Base-by-base conservation (phyloP, 2,797 vertebrate genomes). In the Myoxocephalus aenaeus region DNA sequence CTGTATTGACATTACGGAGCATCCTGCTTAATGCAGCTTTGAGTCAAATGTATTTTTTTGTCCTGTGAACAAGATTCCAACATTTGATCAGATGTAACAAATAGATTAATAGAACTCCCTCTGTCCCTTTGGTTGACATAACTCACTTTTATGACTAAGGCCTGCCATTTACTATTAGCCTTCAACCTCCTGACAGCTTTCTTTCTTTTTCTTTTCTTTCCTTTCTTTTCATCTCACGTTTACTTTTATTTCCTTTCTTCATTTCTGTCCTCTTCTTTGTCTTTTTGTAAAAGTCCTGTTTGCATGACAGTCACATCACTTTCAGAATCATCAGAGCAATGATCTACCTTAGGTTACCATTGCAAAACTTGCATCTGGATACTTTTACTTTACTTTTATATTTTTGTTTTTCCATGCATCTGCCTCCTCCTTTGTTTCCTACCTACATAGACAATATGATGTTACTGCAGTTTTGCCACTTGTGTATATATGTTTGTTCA, bases 151-250 rank as follows among this genome's bases (percentile, higher is more conserved):
- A 71, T 72, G 81, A 54, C 82, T 17, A 29, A 53, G 54, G 29
- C 82, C 84, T 87, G 83, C 87, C 91, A 77, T 82, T 89, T 80
- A 44, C 11, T 36, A 72, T 91, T 78, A 88, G 72, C 79, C 78
- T 76, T 70, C 68, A 61, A 38, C 50, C 25, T 78, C 66, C 83
- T 77, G 73, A 85, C 63, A 80, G 29, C 36, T 75, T 75, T 51
- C 34, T 75, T 56, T 81, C 59, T 78, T 67, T 75, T 75, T 73
- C 61, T 65, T 79, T n/a, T 73, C 61, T 79, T n/a, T 73, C 61
- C 64, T 79, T n/a, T n/a, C 61, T 65, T 56, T 57, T 54, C 11
- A 25, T 32, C 40, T 61, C 57, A 34, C 62, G 81, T 71, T 32
- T 50, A 27, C 50, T 58, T 58, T 76, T 27, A 64, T 68, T 78